Base-by-base conservation (phyloP, 2,888 invertebrate genomes). In the Perdita meconis region DNA sequence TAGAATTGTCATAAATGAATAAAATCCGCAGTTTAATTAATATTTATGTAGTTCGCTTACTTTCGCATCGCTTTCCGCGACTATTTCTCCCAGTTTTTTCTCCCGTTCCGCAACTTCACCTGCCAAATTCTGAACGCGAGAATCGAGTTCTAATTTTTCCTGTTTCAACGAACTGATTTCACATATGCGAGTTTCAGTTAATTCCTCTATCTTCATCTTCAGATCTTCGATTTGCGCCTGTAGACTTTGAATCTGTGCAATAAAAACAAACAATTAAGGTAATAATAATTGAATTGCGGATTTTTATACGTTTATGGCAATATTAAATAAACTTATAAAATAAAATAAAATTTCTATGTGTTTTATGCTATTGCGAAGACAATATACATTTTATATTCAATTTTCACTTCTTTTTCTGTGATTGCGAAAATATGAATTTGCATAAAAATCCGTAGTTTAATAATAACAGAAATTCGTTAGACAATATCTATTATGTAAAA, bases 51-150 rank as follows among this genome's bases (percentile, higher is more conserved):
- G 60, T 51, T 69, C 66, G 57, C 82, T 86, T 83, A 91, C 90
- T 84, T 90, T 91, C 12, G 83, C 84, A 60, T 90, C 90, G 61
- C 85, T 88, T 77, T 90, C 90, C 12, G 85, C 81, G 36, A 91
- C 88, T n/a, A 86, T 82, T 64, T 88, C 84, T 70, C 88, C 89
- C 2, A 91, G 86, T 42, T 88, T 86, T 76, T 89, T 90, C 51
- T 90, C 89, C 55, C 87, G 87, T 77, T 90, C 89, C 6, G 82
- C 83, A n/a, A 66, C 59, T 26, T 71, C 72, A 12, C 73, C 61
- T 4, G 66, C 69, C 60, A 85, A 69, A 56, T 82, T 66, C 22
- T 4, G n/a, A 1, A 85, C 22, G 55, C 69, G 60, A 2, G 38
- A 38, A 50, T 75, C 65, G 0, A 88, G 56, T 40, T 78, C 72